phyloP scores from a whole-genome alignment of 1,140 invertebrate genomes.

The Drosophila eugracilis region DNA sequence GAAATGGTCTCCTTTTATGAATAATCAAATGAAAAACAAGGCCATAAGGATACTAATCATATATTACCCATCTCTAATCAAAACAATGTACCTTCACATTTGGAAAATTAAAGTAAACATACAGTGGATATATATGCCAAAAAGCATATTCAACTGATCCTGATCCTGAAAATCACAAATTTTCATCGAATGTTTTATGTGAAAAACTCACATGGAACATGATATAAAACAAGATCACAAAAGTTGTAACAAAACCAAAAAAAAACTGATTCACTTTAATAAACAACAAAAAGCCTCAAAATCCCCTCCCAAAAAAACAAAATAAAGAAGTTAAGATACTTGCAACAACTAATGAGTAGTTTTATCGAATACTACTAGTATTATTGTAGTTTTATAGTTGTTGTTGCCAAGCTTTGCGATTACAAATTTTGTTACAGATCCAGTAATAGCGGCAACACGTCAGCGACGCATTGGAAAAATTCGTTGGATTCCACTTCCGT shows the following conservation, averaged over 20 bases:
- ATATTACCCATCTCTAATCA: too few species aligned
- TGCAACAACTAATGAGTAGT: conserved; percentile 6
- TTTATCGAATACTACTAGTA: conserved; percentile 9
- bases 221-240: conserved; percentile 5
- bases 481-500: conserved; percentile 84
- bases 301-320: conserved; percentile 31
- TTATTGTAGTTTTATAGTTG: conserved; percentile 19
- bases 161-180: not conserved
- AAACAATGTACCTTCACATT: too few species aligned
- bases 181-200: not conserved
- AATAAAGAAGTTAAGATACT: conserved; percentile 18
- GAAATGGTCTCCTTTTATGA: too few species aligned
- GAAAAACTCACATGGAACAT: not conserved
- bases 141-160: not conserved
- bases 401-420: conserved; percentile 11
- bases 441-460: conserved; percentile 69
- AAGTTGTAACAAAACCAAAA: conserved; percentile 7
- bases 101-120: not conserved
- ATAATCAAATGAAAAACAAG: too few species aligned
- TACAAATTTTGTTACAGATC: conserved; percentile 15
- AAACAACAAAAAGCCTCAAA: conserved; percentile 9
- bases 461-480: conserved; percentile 82
- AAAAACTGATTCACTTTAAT: conserved; percentile 33
- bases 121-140: not conserved
- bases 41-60: too few species aligned